Base-by-base conservation (phyloP, 2,888 invertebrate genomes). In the Taenaris catops region DNA sequence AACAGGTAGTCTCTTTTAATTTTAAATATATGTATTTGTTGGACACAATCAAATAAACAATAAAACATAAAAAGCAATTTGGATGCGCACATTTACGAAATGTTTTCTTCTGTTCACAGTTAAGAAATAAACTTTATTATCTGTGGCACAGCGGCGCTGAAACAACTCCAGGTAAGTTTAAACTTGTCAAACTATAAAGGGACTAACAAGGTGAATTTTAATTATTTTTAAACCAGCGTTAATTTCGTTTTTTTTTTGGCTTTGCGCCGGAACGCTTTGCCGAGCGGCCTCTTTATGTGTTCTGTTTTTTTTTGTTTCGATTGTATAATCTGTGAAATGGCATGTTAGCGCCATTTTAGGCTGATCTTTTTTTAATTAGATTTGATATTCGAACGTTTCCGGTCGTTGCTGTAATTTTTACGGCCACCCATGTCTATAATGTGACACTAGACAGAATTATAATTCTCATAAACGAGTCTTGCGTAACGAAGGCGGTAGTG, bases 311-410 rank as follows among this genome's bases (percentile, higher is more conserved):
- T 69, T 75, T 70, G 75, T 71, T 67, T 58, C 51, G 48, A 66
- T 73, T 72, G 78, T 79, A 51, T 78, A 76, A 81, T 81, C 78
- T 80, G 81, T 81, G 71, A 81, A 80, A 81, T 79, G 78, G 71
- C 64, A 70, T 79, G 75, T 81, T 81, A 80, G 73, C 81, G 79
- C 80, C 79, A 62, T 56, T 58, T 55, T 53, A 56, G 38, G 53
- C 37, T 65, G 69, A 66, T 67, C 63, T 62, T 64, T 63, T 73
- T 73, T 63, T 67, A 75, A 72, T 74, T 63, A 68, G 67, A 57
- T 67, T 73, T 65, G 62, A 69, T 73, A 64, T 75, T 68, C 62
- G 56, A 48, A 50, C 36, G 62, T 80, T 79, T 80, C 81, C 81
- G 81, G 67, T 69, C 51, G 42, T 45, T 43, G 33, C 24, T 34